Conservation (phyloP, 2,888 invertebrate species). For the Andrena minutula region DNA sequence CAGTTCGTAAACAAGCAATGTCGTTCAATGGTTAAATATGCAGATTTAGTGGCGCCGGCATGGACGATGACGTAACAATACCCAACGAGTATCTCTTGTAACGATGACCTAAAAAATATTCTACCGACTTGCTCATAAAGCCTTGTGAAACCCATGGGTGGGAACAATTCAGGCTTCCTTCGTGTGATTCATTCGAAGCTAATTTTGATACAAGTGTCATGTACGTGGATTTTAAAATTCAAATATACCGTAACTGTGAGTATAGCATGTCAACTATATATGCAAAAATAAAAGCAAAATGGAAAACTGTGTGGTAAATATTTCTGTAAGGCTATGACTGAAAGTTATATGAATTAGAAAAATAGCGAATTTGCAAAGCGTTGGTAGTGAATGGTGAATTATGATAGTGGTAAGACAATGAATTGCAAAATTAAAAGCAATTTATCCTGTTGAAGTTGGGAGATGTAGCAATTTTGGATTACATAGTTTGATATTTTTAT, state of each 20-base stretch:
- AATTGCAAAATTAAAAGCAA: too few species aligned
- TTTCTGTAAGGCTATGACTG: background rate
- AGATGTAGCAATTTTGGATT: too few species aligned
- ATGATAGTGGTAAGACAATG: too few species aligned
- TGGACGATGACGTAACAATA: constrained; percentile 64
- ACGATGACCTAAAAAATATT: constrained; percentile 69
- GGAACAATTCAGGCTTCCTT: constrained; percentile 1
- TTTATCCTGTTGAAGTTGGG: too few species aligned
- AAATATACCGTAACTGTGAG: background rate
- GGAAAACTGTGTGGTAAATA: background rate
- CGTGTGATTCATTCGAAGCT: background rate
- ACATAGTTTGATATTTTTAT: too few species aligned
- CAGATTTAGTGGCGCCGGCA: constrained; percentile 59
- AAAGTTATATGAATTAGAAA: background rate
- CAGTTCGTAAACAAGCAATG: constrained; percentile 13
- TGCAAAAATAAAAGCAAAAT: background rate
- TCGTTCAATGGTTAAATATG: constrained; percentile 64
- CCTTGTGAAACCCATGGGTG: constrained; percentile 7
- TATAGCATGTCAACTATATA: background rate
- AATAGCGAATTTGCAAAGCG: background rate
- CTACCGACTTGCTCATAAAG: constrained; percentile 7
- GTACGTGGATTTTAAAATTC: background rate
- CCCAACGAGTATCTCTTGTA: constrained; percentile 58
- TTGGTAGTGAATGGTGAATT: too few species aligned
- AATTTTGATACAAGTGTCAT: background rate